phyloP scores from a whole-genome alignment of 2,888 invertebrate genomes.

The Lathronympha strigana region DNA sequence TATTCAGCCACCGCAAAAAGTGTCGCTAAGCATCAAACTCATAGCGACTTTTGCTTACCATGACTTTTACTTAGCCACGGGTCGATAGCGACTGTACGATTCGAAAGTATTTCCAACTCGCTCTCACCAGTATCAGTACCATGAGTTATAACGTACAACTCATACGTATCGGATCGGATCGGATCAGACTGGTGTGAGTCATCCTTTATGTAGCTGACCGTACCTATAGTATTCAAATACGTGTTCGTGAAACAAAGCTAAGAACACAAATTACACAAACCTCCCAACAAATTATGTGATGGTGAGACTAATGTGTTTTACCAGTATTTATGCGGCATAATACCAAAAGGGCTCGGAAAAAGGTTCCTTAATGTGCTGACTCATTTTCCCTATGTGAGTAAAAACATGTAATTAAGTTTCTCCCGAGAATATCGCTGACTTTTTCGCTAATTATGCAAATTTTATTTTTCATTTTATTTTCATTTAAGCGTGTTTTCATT shows the following conservation, averaged over 20 bases:
- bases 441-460: slow-evolving; percentile 16
- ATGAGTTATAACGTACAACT: too few relatives aligned
- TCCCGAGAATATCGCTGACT: slow-evolving; percentile 41
- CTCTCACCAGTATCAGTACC: too few relatives aligned
- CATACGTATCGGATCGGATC: too few relatives aligned
- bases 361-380: slow-evolving; percentile 52
- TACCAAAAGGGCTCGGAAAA: slow-evolving; percentile 47
- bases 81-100: too few relatives aligned
- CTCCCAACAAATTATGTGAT: slow-evolving; percentile 28
- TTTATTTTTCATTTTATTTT: not conserved
- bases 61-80: too few relatives aligned
- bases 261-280: slow-evolving; percentile 27
- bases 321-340: slow-evolving; percentile 32
- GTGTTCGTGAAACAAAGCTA: slow-evolving; percentile 13
- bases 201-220: too few relatives aligned
- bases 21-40: too few relatives aligned
- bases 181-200: too few relatives aligned
- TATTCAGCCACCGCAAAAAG: too few relatives aligned
- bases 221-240: not conserved
- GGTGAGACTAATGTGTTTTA: slow-evolving; percentile 36
- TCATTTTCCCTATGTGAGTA: slow-evolving; percentile 55
- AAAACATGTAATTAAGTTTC: slow-evolving; percentile 61
- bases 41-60: too few relatives aligned
- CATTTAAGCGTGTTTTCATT: not conserved
- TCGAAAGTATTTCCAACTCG: too few relatives aligned